These are phyloP conservation scores for Mystacides longicornis DNA, from an alignment of 2,888 invertebrate genomes.

Conservation along the genomic window DNA sequence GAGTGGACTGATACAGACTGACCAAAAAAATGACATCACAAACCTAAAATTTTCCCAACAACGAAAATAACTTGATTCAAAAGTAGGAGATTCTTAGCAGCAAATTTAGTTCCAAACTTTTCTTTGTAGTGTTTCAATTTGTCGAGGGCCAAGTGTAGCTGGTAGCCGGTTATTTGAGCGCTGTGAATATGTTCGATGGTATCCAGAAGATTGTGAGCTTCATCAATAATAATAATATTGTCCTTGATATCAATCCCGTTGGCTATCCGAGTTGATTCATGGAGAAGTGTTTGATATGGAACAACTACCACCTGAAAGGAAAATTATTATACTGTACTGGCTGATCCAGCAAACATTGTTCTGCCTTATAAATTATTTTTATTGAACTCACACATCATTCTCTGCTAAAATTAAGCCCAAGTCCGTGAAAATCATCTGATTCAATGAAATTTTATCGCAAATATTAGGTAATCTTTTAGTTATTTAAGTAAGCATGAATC, in stretches of 20 bases:
- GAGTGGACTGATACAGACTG: no score
- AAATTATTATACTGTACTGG: no score
- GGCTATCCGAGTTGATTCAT: conserved; percentile 67
- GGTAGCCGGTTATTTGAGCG: conserved; percentile 59
- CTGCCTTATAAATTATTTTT: no score
- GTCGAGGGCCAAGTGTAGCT: conserved; percentile 55
- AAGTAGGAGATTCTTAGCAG: conserved; percentile 69
- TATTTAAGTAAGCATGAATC: no score
- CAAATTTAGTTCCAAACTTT: conserved; percentile 66
- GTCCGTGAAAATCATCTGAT: no score
- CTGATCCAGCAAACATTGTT: no score
- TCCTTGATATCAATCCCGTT: conserved; percentile 57
- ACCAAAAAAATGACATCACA: conserved; percentile 28
- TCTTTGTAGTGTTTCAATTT: conserved; percentile 65
- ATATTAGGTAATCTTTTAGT: no score
- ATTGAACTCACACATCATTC: no score
- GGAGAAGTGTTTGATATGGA: conserved; percentile 74
- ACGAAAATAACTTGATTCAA: conserved; percentile 79
- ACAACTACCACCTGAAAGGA: conserved; percentile 51
- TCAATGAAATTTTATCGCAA: no score
- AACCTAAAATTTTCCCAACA: conserved; percentile 56
- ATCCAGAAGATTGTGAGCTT: conserved; percentile 93
- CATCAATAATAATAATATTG: conserved; percentile 84
- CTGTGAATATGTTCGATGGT: conserved; percentile 84
- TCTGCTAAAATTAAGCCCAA: no score